phyloP scores from a whole-genome alignment of 2,888 invertebrate species.

The Ferrisia virgata region DNA sequence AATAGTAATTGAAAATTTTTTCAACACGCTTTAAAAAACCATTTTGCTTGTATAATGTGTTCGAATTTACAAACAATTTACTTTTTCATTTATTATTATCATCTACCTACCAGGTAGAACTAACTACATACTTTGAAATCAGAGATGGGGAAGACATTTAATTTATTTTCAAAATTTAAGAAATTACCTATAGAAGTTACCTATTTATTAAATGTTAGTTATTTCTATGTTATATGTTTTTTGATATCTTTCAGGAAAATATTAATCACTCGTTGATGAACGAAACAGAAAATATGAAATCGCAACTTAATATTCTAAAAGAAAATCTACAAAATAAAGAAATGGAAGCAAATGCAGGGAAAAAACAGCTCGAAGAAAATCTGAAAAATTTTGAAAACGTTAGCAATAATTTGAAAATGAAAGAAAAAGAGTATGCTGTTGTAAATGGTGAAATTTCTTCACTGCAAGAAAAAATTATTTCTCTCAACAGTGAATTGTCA shows the following conservation, averaged over 20 bases:
- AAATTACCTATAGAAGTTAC: too few species aligned
- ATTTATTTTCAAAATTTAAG: too few species aligned
- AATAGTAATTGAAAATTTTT: too few species aligned
- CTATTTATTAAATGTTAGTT: too few species aligned
- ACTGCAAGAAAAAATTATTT: not conserved
- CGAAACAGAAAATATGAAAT: not conserved
- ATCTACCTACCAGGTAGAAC: too few species aligned
- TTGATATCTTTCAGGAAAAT: not conserved
- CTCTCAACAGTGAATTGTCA: not conserved
- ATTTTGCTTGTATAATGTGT: too few species aligned
- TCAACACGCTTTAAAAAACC: too few species aligned
- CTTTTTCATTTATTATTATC: too few species aligned
- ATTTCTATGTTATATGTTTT: not conserved
- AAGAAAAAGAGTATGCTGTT: not conserved
- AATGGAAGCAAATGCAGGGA: not conserved
- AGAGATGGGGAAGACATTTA: too few species aligned
- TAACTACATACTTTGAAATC: too few species aligned
- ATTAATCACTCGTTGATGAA: not conserved
- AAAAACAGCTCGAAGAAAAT: not conserved
- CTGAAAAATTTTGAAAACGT: slow-evolving; percentile 17
- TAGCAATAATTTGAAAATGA: not conserved
- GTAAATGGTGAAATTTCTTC: not conserved
- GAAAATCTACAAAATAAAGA: not conserved
- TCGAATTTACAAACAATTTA: too few species aligned
- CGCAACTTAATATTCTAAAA: not conserved